Evolutionary conservation across 2,113 vertebrate species (phyloP), one percentile per base, ranked within the genome.

Genomic region (Corythornis vintsioides): DNA sequence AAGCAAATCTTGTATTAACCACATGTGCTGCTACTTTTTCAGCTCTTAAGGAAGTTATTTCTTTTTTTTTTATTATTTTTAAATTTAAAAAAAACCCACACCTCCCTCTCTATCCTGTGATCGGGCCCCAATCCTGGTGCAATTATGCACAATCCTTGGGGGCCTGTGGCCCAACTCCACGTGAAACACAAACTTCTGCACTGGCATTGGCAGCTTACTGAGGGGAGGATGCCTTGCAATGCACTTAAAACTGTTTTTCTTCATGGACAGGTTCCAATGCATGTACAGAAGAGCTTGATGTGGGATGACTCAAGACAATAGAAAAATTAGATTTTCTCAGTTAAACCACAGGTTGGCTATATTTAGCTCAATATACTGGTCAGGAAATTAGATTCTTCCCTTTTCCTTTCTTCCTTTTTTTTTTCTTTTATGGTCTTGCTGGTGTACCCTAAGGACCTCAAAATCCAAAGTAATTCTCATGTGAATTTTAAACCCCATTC

Each of bases 61-160:
- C 10, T 5, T 66, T 72, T 48, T 72, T 48, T 35, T 17, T 38
- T 22, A 9, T 21, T 64, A 47, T 53, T 22, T 45, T 28, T 15
- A 26, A 82, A 66, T 35, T 17, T 31, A 47, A n/a, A 50, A 48
- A 50, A 38, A 15, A 11, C 28, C 45, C 48, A 50, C 48, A 50
- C 48, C 15, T 59, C 18, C 31, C 65, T 20, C 3, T 50, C 1
- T 11, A 38, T 52, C 31, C 79, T 79, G 47, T 13, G 74, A 43
- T 9, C 1, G 0, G 2, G n/a, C 43, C 56, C 50, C 0, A 0
- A 8, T 48, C 74, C 65, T 0, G 0, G 3, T 18, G 48, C 1
- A 6, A 29, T 73, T 74, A 45, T 0, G 0, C 24, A 6, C 18
- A 7, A 28, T 21, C 76, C 33, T n/a, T 2, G 20, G 8, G 31